Evolutionary conservation across 2,797 vertebrate species (phyloP).

Genomic region (Falco naumanni): DNA sequence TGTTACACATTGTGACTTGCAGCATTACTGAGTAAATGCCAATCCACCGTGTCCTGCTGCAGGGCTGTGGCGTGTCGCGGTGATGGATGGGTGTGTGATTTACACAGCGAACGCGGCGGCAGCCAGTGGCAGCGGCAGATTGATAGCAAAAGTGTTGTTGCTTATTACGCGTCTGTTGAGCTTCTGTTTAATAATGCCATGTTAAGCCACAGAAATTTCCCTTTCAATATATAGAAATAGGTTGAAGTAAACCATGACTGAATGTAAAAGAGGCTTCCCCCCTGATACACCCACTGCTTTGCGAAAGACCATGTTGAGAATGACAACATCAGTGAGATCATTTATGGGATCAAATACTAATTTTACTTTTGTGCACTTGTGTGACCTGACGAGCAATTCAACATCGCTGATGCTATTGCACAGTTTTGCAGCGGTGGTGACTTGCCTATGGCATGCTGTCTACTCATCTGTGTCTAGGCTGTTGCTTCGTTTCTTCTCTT

Average conservation of each 20-base stretch:
- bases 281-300: neutral
- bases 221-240: neutral
- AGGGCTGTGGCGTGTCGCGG: neutral
- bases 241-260: neutral
- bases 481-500: neutral
- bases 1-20: rapidly evolving
- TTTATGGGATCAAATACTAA: neutral
- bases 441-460: neutral
- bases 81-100: neutral
- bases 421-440: neutral
- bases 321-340: neutral
- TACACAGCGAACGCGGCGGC: rapidly evolving
- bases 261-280: neutral
- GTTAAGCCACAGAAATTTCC: neutral
- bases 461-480: neutral
- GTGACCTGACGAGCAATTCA: neutral
- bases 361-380: neutral
- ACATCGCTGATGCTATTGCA: neutral
- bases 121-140: neutral
- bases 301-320: neutral
- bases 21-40: neutral
- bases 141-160: neutral
- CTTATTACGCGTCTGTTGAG: neutral
- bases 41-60: neutral
- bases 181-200: neutral